Percentiles rank a stretch among this genome's conserved stretches.
These are phyloP conservation scores for Todiramphus chloris DNA, from an alignment of 2,113 vertebrate species.

Conservation along the genomic window DNA sequence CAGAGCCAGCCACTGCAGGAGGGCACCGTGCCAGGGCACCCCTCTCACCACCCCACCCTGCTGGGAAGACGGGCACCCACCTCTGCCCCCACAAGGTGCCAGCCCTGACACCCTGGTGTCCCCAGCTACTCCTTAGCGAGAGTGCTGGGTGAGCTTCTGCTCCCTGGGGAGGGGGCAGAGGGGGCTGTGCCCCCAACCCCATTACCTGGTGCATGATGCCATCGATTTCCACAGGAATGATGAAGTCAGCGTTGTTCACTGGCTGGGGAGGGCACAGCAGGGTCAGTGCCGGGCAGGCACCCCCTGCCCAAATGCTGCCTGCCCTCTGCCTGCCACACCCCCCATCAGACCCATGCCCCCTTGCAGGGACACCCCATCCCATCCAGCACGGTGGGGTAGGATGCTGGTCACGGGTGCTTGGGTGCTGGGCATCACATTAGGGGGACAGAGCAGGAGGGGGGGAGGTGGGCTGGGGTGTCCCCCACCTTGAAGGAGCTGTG, in stretches of 20 bases:
- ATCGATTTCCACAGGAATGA: constrained; percentile 93
- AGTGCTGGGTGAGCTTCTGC: accelerated
- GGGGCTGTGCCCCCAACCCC: too few species aligned
- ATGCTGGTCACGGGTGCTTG: background rate
- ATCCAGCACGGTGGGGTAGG: background rate
- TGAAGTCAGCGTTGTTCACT: constrained; percentile 93
- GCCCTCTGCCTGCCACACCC: background rate
- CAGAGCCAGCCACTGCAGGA: constrained; percentile 74
- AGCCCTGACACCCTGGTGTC: background rate
- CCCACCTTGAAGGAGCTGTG: constrained; percentile 95
- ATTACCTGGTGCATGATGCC: constrained; percentile 92
- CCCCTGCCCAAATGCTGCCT: background rate
- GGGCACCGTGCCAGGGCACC: accelerated
- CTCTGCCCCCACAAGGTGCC: accelerated
- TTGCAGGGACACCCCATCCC: background rate
- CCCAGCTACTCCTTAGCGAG: accelerated
- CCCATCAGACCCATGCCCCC: background rate
- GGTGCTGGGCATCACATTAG: too few species aligned
- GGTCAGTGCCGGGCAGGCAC: background rate
- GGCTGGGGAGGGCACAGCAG: constrained; percentile 73
- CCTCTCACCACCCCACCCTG: background rate
- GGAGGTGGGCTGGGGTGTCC: background rate
- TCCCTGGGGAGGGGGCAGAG: accelerated
- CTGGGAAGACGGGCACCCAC: background rate
- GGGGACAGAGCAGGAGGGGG: background rate